Conservation (phyloP, 1,140 invertebrate genomes). For the Calosoma granatense region DNA sequence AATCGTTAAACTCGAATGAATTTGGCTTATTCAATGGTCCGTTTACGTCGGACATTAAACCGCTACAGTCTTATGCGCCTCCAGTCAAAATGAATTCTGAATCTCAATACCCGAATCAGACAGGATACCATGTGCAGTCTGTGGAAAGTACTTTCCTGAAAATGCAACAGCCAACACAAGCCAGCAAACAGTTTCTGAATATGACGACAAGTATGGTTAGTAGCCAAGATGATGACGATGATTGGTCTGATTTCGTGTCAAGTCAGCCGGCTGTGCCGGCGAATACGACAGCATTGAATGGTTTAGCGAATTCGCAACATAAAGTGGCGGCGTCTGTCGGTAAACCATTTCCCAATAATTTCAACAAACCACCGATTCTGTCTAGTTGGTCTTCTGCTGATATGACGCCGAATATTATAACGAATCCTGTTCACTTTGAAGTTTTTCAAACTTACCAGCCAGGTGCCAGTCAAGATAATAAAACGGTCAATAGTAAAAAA, state of each 20-base stretch:
- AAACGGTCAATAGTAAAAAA: neutral
- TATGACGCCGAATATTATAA: conserved; percentile 23
- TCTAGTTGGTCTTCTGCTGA: neutral
- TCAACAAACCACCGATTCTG: neutral
- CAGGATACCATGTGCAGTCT: neutral
- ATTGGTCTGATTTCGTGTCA: conserved; percentile 55
- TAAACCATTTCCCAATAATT: neutral
- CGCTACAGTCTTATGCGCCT: neutral
- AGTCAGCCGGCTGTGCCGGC: conserved; percentile 37
- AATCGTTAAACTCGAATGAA: neutral
- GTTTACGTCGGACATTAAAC: neutral
- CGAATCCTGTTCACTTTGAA: conserved; percentile 22
- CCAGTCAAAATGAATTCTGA: neutral
- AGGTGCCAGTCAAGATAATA: conserved; percentile 11
- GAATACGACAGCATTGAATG: conserved; percentile 20
- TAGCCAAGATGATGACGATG: conserved; percentile 39
- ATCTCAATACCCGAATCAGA: neutral
- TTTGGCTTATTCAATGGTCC: neutral
- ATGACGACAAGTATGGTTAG: too few species aligned
- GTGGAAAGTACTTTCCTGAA: neutral
- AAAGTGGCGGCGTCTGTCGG: neutral
- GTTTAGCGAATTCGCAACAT: neutral
- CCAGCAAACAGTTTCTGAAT: neutral
- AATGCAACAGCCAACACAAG: neutral
- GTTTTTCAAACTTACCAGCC: conserved; percentile 15